Evolutionary conservation across 2,888 invertebrate species (phyloP).

Genomic region (Saturnia japonica): DNA sequence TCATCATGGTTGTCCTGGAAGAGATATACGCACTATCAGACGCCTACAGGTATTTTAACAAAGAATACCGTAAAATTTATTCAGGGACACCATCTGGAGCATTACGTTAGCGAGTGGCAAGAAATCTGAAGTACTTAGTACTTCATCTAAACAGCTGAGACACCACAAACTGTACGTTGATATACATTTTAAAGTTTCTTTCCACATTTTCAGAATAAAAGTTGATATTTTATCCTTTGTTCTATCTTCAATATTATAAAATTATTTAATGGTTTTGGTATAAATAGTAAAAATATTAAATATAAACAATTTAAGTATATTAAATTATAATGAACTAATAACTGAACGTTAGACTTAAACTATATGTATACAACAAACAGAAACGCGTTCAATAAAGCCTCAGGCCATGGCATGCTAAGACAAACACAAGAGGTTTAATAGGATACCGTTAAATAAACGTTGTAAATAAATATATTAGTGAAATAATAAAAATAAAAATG

Average conservation of each 20-base stretch:
- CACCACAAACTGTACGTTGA: background rate
- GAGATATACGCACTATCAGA: background rate
- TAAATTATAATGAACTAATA: too few relatives aligned
- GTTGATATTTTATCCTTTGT: background rate
- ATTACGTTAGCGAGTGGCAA: constrained; percentile 14
- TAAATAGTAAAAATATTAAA: too few relatives aligned
- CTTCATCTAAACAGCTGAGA: constrained; percentile 13
- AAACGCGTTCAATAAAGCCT: too few relatives aligned
- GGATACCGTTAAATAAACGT: too few relatives aligned
- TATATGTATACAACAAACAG: too few relatives aligned
- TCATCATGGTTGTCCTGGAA: background rate
- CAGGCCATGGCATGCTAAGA: too few relatives aligned
- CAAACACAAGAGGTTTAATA: too few relatives aligned
- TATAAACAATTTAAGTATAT: too few relatives aligned
- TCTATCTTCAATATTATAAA: background rate
- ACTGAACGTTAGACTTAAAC: too few relatives aligned
- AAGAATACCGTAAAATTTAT: background rate
- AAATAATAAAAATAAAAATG: too few relatives aligned
- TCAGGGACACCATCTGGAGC: constrained; percentile 11
- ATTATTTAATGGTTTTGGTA: too few relatives aligned
- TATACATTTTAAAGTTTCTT: background rate
- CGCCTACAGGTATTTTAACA: background rate
- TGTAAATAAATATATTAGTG: too few relatives aligned
- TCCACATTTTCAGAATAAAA: background rate
- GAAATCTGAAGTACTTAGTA: constrained; percentile 16